phyloP scores from a whole-genome alignment of 2,113 vertebrate species.

The Periophthalmodon schlosseri region DNA sequence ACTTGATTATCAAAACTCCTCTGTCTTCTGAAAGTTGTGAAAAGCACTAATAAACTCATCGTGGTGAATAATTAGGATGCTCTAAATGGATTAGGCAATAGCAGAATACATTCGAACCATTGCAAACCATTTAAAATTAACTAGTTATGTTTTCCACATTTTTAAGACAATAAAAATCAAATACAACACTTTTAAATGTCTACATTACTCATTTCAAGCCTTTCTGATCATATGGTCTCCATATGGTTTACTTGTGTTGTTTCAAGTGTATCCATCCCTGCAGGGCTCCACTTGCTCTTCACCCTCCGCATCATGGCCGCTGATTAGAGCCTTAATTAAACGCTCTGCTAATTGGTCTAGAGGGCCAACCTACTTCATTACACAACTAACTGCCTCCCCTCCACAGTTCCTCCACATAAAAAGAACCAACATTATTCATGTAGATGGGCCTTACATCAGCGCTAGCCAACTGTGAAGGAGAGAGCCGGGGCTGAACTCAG shows the following conservation, averaged over 20 bases:
- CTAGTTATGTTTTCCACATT: no score
- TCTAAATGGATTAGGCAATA: no score
- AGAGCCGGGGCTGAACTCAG: constrained; percentile 49
- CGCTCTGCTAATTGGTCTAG: constrained; percentile 93
- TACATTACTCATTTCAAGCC: background rate
- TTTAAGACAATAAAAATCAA: no score
- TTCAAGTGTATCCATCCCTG: constrained; percentile 52
- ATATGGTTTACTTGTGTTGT: background rate
- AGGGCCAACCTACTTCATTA: constrained; percentile 86
- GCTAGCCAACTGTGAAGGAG: constrained; percentile 80
- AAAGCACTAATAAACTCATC: no score
- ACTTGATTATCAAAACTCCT: no score
- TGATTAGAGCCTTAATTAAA: constrained; percentile 95
- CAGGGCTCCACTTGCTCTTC: constrained; percentile 59
- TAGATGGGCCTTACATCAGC: constrained; percentile 72
- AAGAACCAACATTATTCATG: constrained; percentile 81
- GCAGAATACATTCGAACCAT: no score
- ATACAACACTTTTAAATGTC: background rate
- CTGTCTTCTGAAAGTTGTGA: no score
- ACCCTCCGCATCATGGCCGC: constrained; percentile 84
- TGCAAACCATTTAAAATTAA: no score
- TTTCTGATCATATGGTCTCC: background rate
- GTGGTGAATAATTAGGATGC: no score
- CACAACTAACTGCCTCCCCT: constrained; percentile 47
- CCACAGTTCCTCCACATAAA: constrained; percentile 68